Conservation (phyloP, 2,888 invertebrate genomes). For the Merodon equestris region DNA sequence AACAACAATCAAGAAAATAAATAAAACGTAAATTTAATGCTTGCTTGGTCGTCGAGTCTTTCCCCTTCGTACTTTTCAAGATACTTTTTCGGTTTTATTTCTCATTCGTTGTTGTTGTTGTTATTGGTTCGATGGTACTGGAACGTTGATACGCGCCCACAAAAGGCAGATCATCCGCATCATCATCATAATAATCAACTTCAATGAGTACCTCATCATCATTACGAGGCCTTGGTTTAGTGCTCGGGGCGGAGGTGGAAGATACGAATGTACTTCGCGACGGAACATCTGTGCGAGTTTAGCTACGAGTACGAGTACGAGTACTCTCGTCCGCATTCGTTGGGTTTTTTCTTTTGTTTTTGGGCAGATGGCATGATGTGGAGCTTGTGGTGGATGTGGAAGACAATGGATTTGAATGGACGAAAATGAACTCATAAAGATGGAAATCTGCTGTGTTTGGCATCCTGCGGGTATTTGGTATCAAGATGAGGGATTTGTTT, state of each 20-base stretch:
- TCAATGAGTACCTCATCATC: slow-evolving; percentile 66
- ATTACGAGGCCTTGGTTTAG: slow-evolving; percentile 28
- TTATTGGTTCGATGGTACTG: slow-evolving; percentile 6
- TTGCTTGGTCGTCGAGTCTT: slow-evolving; percentile 39
- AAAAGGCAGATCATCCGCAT: slow-evolving; percentile 65
- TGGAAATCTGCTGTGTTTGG: slow-evolving; percentile 44
- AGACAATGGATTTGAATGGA: slow-evolving; percentile 49
- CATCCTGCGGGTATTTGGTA: slow-evolving; percentile 26
- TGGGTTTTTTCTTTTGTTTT: no score
- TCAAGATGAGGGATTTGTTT: slow-evolving; percentile 14
- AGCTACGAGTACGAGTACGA: not conserved
- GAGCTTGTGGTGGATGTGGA: no score
- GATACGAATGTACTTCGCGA: slow-evolving; percentile 8
- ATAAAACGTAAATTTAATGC: slow-evolving; percentile 67
- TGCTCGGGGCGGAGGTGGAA: slow-evolving; percentile 5
- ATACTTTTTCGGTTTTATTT: not conserved
- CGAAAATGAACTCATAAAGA: slow-evolving; percentile 64
- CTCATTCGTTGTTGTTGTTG: slow-evolving; percentile 15
- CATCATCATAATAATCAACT: slow-evolving; percentile 67
- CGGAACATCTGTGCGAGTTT: slow-evolving; percentile 53
- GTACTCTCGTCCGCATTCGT: not conserved
- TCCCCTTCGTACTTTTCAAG: no score
- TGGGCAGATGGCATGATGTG: no score
- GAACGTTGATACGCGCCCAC: slow-evolving; percentile 51
- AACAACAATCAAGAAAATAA: slow-evolving; percentile 62